Evolutionary conservation across 2,113 vertebrate species (phyloP).

Genomic region (Jaculus jaculus): DNA sequence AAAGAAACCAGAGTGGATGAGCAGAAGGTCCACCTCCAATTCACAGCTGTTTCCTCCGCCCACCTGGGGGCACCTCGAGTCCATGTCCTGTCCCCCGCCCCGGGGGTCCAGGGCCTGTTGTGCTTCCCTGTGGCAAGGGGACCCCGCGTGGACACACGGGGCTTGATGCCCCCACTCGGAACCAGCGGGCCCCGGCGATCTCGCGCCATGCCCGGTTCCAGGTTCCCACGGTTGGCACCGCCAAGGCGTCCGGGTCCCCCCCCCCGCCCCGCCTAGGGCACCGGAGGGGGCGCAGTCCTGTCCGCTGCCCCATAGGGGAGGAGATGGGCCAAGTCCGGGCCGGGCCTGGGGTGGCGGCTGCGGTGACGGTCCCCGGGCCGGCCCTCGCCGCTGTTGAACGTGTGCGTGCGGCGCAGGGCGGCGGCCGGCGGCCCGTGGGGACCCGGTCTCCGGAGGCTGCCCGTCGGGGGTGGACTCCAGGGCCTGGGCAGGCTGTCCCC

Average conservation of each 20-base stretch:
- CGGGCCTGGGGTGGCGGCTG: conserved; percentile 83
- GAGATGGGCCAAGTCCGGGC: conserved; percentile 91
- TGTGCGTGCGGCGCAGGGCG: conserved; percentile 86
- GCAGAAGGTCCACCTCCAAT: conserved; percentile 69
- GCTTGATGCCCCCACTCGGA: conserved; percentile 40
- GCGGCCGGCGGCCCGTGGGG: conserved; percentile 77
- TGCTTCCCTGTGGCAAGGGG: conserved; percentile 68
- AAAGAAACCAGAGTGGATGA: conserved; percentile 65
- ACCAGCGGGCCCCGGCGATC: conserved; percentile 49
- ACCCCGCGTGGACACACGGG: background rate
- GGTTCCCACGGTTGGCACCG: conserved; percentile 58
- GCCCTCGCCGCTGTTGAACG: conserved; percentile 85
- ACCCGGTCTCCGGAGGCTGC: conserved; percentile 91
- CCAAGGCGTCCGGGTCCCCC: background rate
- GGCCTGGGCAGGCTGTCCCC: conserved; percentile 74
- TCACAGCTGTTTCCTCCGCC: conserved; percentile 6
- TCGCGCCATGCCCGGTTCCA: conserved; percentile 49
- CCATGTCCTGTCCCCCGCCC: background rate
- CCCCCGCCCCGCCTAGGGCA: conserved; percentile 63
- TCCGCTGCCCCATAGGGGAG: conserved; percentile 89
- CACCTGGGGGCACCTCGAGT: background rate
- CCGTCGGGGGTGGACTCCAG: conserved; percentile 89
- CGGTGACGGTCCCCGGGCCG: conserved; percentile 80
- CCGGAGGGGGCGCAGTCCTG: conserved; percentile 88
- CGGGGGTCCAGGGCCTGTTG: conserved; percentile 62